phyloP scores from a whole-genome alignment of 1,140 invertebrate genomes.

The Doryteuthis pealeii region DNA sequence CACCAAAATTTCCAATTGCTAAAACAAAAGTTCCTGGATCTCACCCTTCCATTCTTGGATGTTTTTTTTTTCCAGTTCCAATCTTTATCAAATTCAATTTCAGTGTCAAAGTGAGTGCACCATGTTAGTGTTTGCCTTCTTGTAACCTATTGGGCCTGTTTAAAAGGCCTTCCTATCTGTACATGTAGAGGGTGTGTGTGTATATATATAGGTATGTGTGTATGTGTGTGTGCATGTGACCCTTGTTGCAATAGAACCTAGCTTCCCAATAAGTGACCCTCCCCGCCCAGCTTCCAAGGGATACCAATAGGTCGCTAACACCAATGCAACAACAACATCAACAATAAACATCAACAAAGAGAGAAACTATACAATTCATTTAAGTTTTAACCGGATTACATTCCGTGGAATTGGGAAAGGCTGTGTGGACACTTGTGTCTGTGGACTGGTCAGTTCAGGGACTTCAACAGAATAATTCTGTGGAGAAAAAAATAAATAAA shows the following conservation, averaged over 20 bases:
- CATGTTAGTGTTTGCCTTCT: too few relatives aligned
- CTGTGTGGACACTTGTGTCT: slow-evolving; percentile 26
- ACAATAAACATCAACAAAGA: slow-evolving; percentile 1
- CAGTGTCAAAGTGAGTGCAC: too few relatives aligned
- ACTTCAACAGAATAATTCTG: slow-evolving; percentile 43
- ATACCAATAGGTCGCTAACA: background rate
- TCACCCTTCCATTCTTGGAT: too few relatives aligned
- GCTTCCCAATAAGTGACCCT: background rate
- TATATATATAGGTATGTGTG: background rate
- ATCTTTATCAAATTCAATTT: too few relatives aligned
- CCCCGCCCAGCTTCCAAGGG: background rate
- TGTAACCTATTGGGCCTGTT: too few relatives aligned
- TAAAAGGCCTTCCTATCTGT: background rate
- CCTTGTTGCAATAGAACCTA: background rate
- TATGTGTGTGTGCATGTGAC: background rate
- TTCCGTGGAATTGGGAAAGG: slow-evolving; percentile 33
- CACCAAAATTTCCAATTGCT: too few relatives aligned
- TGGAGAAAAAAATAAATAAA: slow-evolving; percentile 17
- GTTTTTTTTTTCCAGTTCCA: too few relatives aligned
- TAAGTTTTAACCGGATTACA: slow-evolving; percentile 39
- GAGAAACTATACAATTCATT: slow-evolving; percentile 22
- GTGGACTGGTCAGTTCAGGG: slow-evolving; percentile 52
- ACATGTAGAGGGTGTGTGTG: background rate
- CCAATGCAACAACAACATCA: background rate
- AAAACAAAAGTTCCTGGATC: too few relatives aligned